Conservation (phyloP, 2,113 vertebrate genomes). For the Diadophis punctatus region DNA sequence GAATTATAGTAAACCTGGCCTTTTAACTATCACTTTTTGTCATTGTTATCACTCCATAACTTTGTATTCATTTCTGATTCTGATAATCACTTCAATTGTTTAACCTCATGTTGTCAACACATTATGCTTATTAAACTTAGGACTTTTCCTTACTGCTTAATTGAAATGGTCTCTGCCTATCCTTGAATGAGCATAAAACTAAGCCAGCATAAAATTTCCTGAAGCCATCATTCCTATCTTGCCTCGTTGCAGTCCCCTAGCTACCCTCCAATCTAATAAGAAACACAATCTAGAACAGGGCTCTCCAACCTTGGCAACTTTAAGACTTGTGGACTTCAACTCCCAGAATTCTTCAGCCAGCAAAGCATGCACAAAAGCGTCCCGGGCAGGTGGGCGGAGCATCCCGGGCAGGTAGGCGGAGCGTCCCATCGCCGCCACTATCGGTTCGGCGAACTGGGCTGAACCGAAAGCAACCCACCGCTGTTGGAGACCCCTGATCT, state of each 20-base stretch:
- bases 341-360: too few species aligned
- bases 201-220: not conserved
- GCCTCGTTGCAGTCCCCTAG: not conserved
- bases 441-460: too few species aligned
- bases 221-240: not conserved
- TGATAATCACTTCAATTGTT: not conserved
- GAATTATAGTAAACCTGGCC: not conserved
- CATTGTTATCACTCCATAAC: not conserved
- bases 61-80: not conserved
- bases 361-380: too few species aligned
- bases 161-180: not conserved
- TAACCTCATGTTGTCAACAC: not conserved
- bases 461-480: too few species aligned
- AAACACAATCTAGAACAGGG: not conserved
- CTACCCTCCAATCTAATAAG: not conserved
- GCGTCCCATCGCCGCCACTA: too few species aligned
- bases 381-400: too few species aligned
- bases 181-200: not conserved
- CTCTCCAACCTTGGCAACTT: too few species aligned
- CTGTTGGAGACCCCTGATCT: too few species aligned
- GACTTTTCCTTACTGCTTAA: not conserved
- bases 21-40: not conserved
- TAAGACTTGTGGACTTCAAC: too few species aligned
- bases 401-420: too few species aligned
- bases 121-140: not conserved